Conservation (phyloP, 2,888 invertebrate genomes). For the Euplexia lucipara region DNA sequence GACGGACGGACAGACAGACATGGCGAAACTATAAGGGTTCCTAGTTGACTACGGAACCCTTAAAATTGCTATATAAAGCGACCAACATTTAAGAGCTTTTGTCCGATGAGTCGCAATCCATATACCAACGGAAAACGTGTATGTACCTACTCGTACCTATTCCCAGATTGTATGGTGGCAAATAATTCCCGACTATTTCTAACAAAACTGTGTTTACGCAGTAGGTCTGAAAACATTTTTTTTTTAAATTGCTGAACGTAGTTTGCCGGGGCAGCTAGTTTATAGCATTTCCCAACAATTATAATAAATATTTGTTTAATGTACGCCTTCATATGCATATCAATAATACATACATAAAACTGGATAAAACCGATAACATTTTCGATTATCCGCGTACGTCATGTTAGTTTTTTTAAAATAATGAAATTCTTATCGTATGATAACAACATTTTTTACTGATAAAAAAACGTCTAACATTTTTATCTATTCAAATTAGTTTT, state of each 20-base stretch:
- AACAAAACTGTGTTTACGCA: no score
- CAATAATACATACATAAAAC: constrained; percentile 37
- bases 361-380: constrained; percentile 41
- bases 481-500: constrained; percentile 51
- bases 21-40: no score
- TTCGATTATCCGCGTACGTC: constrained; percentile 40
- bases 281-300: constrained; percentile 18
- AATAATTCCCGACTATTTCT: constrained; percentile 7
- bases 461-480: constrained; percentile 23
- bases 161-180: neutral
- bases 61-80: no score
- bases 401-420: constrained; percentile 42
- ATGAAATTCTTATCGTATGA: constrained; percentile 46
- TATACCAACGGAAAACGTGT: no score
- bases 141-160: neutral
- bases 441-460: constrained; percentile 37
- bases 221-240: no score
- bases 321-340: constrained; percentile 20
- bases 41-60: no score
- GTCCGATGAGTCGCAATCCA: no score
- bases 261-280: no score
- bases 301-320: constrained; percentile 24
- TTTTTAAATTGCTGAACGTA: no score
- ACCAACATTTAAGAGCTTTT: no score
- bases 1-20: no score